These are phyloP conservation scores for Plagodis pulveraria DNA, from an alignment of 2,888 invertebrate species.

Conservation along the genomic window DNA sequence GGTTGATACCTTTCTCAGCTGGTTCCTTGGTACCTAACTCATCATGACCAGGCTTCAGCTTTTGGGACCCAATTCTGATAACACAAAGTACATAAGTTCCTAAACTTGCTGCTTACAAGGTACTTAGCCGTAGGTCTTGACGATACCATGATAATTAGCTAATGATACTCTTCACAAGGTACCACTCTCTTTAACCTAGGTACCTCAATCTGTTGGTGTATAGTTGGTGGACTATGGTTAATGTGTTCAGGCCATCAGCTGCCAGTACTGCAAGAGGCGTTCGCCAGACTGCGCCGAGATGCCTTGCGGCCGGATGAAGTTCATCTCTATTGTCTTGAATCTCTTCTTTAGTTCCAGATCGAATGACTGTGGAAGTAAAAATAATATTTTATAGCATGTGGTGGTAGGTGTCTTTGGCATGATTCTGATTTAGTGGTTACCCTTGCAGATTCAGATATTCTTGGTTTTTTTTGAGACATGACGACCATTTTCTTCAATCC, in stretches of 20 bases:
- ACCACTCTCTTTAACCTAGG: neutral
- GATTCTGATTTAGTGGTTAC: neutral
- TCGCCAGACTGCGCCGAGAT: slow-evolving; percentile 85
- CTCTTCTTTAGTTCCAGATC: slow-evolving; percentile 91
- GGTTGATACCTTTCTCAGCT: no score
- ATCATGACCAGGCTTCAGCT: no score
- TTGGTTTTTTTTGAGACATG: no score
- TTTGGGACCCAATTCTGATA: no score
- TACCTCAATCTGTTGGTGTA: neutral
- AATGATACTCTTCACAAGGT: no score
- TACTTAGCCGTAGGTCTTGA: no score
- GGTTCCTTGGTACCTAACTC: no score
- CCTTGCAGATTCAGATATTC: no score
- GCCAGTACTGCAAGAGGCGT: slow-evolving; percentile 88
- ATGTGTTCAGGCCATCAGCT: slow-evolving; percentile 64
- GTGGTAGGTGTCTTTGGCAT: neutral
- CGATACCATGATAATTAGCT: no score
- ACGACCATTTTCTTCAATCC: no score
- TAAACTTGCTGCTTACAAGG: no score
- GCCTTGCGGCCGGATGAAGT: slow-evolving; percentile 89
- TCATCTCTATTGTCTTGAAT: slow-evolving; percentile 90
- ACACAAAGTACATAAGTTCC: no score
- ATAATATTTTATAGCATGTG: neutral
- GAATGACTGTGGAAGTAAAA: slow-evolving; percentile 64
- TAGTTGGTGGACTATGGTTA: neutral